These are phyloP conservation scores for Napeogenes sylphis DNA, from an alignment of 2,888 invertebrate species.

Conservation along the genomic window DNA sequence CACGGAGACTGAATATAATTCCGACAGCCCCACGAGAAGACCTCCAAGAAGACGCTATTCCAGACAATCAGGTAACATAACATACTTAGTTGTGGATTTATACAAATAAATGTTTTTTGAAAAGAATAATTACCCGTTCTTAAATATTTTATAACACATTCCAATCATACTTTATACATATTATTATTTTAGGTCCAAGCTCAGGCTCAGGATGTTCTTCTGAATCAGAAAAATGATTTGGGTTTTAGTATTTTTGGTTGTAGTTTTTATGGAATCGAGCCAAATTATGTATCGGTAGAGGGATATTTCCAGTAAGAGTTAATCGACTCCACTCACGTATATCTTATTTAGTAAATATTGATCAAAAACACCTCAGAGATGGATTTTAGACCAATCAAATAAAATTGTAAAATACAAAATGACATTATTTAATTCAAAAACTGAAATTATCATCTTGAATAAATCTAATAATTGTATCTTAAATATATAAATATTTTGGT, in stretches of 20 bases:
- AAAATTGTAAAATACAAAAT: too few relatives aligned
- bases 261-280: conserved; percentile 37
- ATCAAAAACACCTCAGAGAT: neutral
- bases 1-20: conserved; percentile 83
- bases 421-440: too few relatives aligned
- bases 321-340: conserved; percentile 11
- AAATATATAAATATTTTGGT: too few relatives aligned
- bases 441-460: too few relatives aligned
- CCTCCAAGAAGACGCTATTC: conserved; percentile 67
- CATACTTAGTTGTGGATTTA: neutral
- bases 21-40: conserved; percentile 78
- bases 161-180: conserved; percentile 10
- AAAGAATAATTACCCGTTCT: too few relatives aligned
- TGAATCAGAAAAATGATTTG: conserved; percentile 72
- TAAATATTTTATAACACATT: too few relatives aligned
- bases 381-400: too few relatives aligned
- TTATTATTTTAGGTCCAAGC: conserved; percentile 70
- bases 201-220: conserved; percentile 80
- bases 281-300: conserved; percentile 33
- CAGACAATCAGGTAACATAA: conserved; percentile 55
- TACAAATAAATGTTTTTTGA: too few relatives aligned
- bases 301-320: conserved; percentile 12
- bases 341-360: neutral
- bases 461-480: too few relatives aligned
- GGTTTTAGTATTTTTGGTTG: conserved; percentile 31